Evolutionary conservation across 1,140 invertebrate species (phyloP).

Genomic region (Drosophila lini): DNA sequence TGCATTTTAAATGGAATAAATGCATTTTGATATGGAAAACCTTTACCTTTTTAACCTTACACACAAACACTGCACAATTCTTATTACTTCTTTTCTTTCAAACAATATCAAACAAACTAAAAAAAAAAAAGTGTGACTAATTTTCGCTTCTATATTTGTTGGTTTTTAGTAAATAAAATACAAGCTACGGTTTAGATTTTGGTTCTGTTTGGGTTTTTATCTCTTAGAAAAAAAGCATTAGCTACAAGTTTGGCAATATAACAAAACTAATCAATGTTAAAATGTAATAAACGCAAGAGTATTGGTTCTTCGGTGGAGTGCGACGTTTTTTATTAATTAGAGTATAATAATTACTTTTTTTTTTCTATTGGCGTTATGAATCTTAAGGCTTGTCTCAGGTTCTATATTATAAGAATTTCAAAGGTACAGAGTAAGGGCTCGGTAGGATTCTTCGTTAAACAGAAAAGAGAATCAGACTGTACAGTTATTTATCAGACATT

Average conservation of each 20-base stretch:
- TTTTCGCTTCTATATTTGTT: slow-evolving; percentile 16
- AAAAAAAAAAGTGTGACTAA: slow-evolving; percentile 5
- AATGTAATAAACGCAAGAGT: slow-evolving; percentile 28
- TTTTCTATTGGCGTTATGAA: too few species aligned
- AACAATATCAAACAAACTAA: slow-evolving; percentile 12
- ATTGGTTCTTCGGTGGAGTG: slow-evolving; percentile 23
- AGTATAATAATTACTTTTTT: too few species aligned
- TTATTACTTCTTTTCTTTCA: slow-evolving; percentile 9
- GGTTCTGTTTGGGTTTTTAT: slow-evolving; percentile 14
- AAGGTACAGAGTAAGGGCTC: too few species aligned
- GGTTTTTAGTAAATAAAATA: slow-evolving; percentile 46
- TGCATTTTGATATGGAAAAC: slow-evolving; percentile 69
- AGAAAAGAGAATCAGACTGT: not conserved
- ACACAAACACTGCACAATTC: slow-evolving; percentile 32
- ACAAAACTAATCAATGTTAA: slow-evolving; percentile 27
- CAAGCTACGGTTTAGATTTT: slow-evolving; percentile 41
- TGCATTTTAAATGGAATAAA: slow-evolving; percentile 78
- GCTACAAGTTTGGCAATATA: slow-evolving; percentile 45
- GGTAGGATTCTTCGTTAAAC: too few species aligned
- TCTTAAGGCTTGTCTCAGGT: too few species aligned
- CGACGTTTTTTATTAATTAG: too few species aligned
- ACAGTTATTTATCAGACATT: not conserved
- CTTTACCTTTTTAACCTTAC: slow-evolving; percentile 26
- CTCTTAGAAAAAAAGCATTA: slow-evolving; percentile 45
- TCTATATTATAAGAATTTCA: too few species aligned